Percentiles rank a stretch among this genome's conserved stretches.
phyloP scores from a whole-genome alignment of 1,140 invertebrate genomes.

The Calosoma granatense region DNA sequence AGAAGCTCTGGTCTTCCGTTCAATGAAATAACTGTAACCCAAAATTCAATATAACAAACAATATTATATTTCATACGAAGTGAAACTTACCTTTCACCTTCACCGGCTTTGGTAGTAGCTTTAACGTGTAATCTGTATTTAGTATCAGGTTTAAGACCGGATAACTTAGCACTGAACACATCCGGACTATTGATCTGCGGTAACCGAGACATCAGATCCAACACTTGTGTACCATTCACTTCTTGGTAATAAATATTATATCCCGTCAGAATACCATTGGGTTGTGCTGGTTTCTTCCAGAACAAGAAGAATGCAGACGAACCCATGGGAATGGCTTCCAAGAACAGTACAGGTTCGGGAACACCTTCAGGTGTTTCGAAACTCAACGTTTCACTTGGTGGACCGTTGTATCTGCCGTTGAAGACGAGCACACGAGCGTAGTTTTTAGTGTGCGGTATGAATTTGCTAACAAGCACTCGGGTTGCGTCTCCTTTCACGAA shows the following conservation, averaged over 20 bases:
- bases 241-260: constrained; percentile 87
- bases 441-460: constrained; percentile 84
- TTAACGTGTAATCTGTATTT: constrained; percentile 81
- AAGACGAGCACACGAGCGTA: constrained; percentile 81
- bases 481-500: constrained; percentile 64
- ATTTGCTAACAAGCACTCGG: constrained; percentile 66
- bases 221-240: constrained; percentile 61
- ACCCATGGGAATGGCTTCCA: constrained; percentile 76
- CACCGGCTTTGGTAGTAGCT: constrained; percentile 73
- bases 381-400: constrained; percentile 70
- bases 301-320: constrained; percentile 77
- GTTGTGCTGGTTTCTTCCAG: constrained; percentile 87
- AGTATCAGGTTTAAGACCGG: constrained; percentile 69
- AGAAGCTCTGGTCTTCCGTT: constrained; percentile 56
- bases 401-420: constrained; percentile 85
- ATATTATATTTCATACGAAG: not conserved
- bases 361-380: constrained; percentile 88
- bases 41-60: constrained; percentile 13
- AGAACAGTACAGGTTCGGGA: constrained; percentile 75
- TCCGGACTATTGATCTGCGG: constrained; percentile 68
- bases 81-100: constrained; percentile 55
- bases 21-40: constrained; percentile 59
- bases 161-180: constrained; percentile 70
- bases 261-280: constrained; percentile 87
- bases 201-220: constrained; percentile 42